Conservation (phyloP, 2,888 invertebrate genomes). For the Lasius platythorax region DNA sequence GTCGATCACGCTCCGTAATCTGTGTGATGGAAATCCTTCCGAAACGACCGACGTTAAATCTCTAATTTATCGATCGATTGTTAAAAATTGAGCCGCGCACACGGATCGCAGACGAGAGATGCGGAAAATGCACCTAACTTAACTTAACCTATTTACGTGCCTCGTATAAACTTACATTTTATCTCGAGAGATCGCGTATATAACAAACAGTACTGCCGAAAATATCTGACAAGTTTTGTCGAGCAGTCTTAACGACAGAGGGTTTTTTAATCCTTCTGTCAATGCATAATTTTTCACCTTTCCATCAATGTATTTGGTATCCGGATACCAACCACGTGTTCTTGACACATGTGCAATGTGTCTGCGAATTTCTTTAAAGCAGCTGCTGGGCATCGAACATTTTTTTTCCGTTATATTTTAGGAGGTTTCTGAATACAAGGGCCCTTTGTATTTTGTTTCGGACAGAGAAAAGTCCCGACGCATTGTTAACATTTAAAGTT, state of each 20-base stretch:
- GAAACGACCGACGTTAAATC: slow-evolving; percentile 29
- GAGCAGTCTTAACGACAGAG: background rate
- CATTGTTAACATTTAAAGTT: too few species aligned
- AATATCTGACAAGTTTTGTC: slow-evolving; percentile 2
- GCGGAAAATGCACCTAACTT: background rate
- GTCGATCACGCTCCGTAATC: slow-evolving; percentile 25
- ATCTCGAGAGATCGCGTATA: slow-evolving; percentile 25
- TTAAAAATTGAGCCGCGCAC: slow-evolving; percentile 43
- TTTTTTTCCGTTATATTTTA: too few species aligned
- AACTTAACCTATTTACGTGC: slow-evolving; percentile 42
- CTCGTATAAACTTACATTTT: slow-evolving; percentile 25
- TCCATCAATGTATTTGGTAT: too few species aligned
- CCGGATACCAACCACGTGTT: too few species aligned
- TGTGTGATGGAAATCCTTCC: slow-evolving; percentile 33
- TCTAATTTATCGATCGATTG: slow-evolving; percentile 35
- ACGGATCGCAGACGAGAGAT: background rate
- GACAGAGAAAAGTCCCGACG: too few species aligned
- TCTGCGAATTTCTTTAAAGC: too few species aligned
- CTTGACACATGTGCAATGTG: too few species aligned
- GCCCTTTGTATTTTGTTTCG: too few species aligned
- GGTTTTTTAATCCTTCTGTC: background rate
- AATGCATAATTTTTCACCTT: too few species aligned
- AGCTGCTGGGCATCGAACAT: too few species aligned
- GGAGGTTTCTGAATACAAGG: too few species aligned
- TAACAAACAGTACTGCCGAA: background rate